Evolutionary conservation across 2,113 vertebrate genomes (phyloP).

Genomic region (Axis porcinus): DNA sequence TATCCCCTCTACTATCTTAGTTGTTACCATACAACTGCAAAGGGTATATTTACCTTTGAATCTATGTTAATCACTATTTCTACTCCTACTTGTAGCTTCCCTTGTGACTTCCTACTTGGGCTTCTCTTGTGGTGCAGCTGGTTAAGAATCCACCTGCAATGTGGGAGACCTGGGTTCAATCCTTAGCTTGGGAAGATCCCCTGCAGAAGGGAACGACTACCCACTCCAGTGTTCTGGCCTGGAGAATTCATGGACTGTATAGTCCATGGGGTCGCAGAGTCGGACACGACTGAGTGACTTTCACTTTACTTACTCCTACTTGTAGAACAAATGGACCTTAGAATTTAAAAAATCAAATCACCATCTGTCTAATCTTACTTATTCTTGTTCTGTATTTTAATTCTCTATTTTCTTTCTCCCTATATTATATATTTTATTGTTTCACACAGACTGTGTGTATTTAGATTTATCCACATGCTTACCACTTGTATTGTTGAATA

Average conservation of each 20-base stretch:
- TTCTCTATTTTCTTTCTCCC: neutral
- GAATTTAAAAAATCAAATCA: neutral
- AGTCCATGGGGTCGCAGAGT: neutral
- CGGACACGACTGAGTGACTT: rapidly evolving
- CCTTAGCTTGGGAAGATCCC: neutral
- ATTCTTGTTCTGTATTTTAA: neutral
- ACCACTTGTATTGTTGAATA: neutral
- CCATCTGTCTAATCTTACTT: neutral
- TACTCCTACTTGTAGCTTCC: neutral
- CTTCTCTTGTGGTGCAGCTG: neutral
- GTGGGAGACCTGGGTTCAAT: neutral
- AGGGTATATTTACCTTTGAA: neutral
- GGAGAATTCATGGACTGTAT: neutral
- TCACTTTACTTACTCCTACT: neutral
- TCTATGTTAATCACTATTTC: neutral
- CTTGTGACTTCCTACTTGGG: neutral
- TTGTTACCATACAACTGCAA: neutral
- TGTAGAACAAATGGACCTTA: neutral
- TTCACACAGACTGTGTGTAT: neutral
- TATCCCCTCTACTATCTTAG: neutral
- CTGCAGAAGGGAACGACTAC: rapidly evolving
- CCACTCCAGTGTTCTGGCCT: neutral
- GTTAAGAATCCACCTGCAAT: neutral
- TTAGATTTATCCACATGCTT: neutral
- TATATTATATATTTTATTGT: neutral